phyloP scores from a whole-genome alignment of 53 echinoderm and acorn worm genomes.

The Henricia sp. region DNA sequence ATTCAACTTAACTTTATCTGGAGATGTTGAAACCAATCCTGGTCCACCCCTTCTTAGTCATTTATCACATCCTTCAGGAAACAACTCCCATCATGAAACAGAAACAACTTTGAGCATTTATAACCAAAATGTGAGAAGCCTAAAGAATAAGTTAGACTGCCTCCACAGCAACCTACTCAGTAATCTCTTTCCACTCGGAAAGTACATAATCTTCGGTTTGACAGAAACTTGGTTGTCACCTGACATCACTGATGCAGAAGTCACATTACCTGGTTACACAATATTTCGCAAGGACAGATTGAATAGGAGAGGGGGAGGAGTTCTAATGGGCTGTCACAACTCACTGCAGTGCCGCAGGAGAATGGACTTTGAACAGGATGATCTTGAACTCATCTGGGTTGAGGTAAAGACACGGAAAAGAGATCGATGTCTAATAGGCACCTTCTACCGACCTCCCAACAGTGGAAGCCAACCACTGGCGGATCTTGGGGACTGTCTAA shows the following conservation, averaged over 20 bases:
- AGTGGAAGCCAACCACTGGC: constrained; percentile 27
- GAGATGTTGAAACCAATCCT: constrained; percentile 33
- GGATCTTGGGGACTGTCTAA: constrained; percentile 24
- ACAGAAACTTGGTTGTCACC: constrained; percentile 52
- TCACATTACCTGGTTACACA: constrained; percentile 38
- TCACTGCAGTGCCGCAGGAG: constrained; percentile 26
- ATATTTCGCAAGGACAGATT: constrained; percentile 46
- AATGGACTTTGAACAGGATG: constrained; percentile 37
- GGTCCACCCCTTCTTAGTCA: not conserved
- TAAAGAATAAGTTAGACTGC: constrained; percentile 42
- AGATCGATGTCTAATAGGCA: not conserved
- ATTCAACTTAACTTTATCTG: constrained; percentile 9
- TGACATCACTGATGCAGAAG: constrained; percentile 34
- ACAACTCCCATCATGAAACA: not conserved
- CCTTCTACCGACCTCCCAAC: constrained; percentile 17
- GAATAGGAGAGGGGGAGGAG: constrained; percentile 46
- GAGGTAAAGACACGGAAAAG: constrained; percentile 16
- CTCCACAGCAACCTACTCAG: constrained; percentile 14
- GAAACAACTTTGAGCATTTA: constrained; percentile 33
- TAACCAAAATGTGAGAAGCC: constrained; percentile 43
- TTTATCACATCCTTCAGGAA: not conserved
- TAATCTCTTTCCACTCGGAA: constrained; percentile 22
- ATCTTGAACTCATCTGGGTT: constrained; percentile 49
- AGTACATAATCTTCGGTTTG: constrained; percentile 39
- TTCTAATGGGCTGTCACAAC: constrained; percentile 21